Percentiles rank a stretch among this genome's conserved stretches.
These are phyloP conservation scores for Zoanthus gigantus DNA, from an alignment of 92 coral and sea anemone species.

Conservation along the genomic window DNA sequence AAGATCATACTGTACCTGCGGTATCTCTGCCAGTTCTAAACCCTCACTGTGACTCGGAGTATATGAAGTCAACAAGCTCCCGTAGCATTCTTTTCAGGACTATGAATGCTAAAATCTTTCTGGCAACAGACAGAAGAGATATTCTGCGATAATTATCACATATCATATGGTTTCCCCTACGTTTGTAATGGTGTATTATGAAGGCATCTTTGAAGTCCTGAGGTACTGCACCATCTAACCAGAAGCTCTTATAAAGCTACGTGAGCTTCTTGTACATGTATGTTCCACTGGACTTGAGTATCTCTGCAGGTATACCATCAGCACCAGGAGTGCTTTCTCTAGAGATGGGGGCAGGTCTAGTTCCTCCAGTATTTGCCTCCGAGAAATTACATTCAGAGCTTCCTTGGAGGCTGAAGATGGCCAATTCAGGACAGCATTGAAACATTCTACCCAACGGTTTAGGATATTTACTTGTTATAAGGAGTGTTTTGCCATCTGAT, in stretches of 20 bases:
- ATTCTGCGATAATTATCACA: not conserved
- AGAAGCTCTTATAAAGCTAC: too few relatives aligned
- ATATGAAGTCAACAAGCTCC: not conserved
- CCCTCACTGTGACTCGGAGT: not conserved
- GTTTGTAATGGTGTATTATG: conserved; percentile 44
- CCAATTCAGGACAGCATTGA: too few relatives aligned
- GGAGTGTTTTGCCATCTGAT: not conserved
- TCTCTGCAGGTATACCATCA: too few relatives aligned
- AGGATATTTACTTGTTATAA: not conserved
- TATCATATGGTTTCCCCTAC: conserved; percentile 32
- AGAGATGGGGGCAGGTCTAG: too few relatives aligned
- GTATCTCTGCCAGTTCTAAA: not conserved
- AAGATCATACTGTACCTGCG: not conserved
- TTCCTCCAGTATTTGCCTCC: too few relatives aligned
- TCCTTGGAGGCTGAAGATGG: too few relatives aligned
- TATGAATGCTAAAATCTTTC: not conserved
- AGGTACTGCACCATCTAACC: too few relatives aligned
- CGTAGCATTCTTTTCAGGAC: not conserved
- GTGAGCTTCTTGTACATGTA: too few relatives aligned
- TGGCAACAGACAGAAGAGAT: not conserved
- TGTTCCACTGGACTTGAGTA: too few relatives aligned
- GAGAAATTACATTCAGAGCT: too few relatives aligned
- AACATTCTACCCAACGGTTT: too few relatives aligned
- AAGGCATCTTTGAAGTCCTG: not conserved
- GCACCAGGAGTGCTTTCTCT: too few relatives aligned